Conservation (phyloP, 2,888 invertebrate species). For the Luffia ferchaultella region DNA sequence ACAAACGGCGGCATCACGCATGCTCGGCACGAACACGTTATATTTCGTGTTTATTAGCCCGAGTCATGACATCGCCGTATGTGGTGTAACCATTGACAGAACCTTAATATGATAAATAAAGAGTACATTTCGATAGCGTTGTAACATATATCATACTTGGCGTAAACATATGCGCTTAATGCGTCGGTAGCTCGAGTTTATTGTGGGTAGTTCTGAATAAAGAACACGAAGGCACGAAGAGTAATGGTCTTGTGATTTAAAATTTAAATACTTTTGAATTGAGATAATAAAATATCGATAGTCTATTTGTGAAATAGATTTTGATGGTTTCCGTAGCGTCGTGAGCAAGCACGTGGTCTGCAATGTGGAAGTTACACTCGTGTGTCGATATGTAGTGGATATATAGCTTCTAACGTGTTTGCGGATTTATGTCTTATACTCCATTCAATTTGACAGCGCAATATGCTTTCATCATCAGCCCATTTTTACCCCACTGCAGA, state of each 20-base stretch:
- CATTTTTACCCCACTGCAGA: too few species aligned
- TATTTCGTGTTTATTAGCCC: constrained; percentile 58
- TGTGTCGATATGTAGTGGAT: too few species aligned
- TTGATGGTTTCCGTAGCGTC: too few species aligned
- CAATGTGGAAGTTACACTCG: too few species aligned
- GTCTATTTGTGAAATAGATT: too few species aligned
- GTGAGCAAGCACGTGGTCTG: too few species aligned
- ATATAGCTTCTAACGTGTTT: too few species aligned
- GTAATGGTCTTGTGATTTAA: neutral
- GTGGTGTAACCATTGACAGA: constrained; percentile 47
- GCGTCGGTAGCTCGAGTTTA: neutral
- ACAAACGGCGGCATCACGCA: constrained; percentile 32
- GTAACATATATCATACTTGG: constrained; percentile 30
- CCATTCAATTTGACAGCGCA: too few species aligned
- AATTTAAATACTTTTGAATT: too few species aligned
- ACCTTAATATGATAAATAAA: constrained; percentile 40
- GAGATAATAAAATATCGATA: too few species aligned
- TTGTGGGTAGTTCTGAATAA: neutral
- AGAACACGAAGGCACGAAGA: neutral
- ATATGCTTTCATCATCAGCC: too few species aligned
- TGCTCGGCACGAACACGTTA: constrained; percentile 43
- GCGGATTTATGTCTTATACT: too few species aligned
- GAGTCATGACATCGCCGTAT: constrained; percentile 58
- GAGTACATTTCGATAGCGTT: constrained; percentile 38
- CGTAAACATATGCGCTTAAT: constrained; percentile 16